Evolutionary conservation across 2,888 invertebrate species (phyloP).

Genomic region (Teinopalpus imperialis): DNA sequence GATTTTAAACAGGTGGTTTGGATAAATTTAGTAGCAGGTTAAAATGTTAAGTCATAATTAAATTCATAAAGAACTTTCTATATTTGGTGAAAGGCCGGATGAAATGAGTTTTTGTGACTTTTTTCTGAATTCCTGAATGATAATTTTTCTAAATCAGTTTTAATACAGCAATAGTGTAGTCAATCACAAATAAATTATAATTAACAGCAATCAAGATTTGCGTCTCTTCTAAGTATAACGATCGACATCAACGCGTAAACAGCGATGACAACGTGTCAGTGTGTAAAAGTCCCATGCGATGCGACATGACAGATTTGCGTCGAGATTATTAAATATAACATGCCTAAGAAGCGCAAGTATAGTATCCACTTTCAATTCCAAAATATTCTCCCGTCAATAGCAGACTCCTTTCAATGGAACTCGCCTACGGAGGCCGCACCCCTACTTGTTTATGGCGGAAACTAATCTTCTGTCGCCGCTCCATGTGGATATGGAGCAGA

Average conservation of each 20-base stretch:
- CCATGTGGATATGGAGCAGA: slow-evolving; percentile 48
- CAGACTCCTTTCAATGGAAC: slow-evolving; percentile 26
- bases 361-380: slow-evolving; percentile 17
- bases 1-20: slow-evolving; percentile 2
- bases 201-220: slow-evolving; percentile 9
- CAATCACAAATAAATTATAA: too few relatives aligned
- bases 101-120: too few relatives aligned
- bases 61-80: neutral
- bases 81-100: neutral
- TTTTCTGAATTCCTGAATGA: too few relatives aligned
- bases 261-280: slow-evolving; percentile 16
- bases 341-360: neutral
- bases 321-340: slow-evolving; percentile 18
- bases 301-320: slow-evolving; percentile 20
- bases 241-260: slow-evolving; percentile 1
- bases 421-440: slow-evolving; percentile 19
- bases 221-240: slow-evolving; percentile 1
- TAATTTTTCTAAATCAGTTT: too few relatives aligned
- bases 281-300: slow-evolving; percentile 4
- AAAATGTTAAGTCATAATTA: slow-evolving; percentile 2
- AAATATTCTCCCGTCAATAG: slow-evolving; percentile 25
- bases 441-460: slow-evolving; percentile 41
- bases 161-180: too few relatives aligned
- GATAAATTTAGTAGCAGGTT: slow-evolving; percentile 6
- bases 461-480: slow-evolving; percentile 61